Conservation (phyloP, 2,888 invertebrate species). For the Lepeophtheirus nordmannii region DNA sequence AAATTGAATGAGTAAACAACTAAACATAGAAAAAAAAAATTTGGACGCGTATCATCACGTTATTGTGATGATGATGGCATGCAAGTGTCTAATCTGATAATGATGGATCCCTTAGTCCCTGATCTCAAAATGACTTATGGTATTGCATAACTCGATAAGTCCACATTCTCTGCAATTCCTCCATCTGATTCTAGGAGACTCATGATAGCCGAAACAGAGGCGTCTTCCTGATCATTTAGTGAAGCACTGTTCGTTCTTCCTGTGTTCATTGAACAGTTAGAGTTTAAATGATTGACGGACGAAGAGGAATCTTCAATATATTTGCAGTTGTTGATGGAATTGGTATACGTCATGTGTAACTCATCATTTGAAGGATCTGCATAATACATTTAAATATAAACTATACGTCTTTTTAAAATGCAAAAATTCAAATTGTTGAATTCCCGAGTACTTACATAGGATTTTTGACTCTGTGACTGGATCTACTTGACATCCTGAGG, state of each 20-base stretch:
- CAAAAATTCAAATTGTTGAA: background rate
- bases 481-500: background rate
- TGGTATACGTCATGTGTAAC: background rate
- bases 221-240: slow-evolving; percentile 65
- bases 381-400: background rate
- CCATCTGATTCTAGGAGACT: slow-evolving; percentile 74
- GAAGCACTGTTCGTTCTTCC: slow-evolving; percentile 31
- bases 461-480: background rate
- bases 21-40: too few species aligned
- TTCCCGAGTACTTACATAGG: background rate
- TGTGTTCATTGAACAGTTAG: slow-evolving; percentile 16
- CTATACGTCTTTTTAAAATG: background rate
- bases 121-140: background rate
- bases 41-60: too few species aligned
- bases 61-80: too few species aligned
- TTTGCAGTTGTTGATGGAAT: background rate
- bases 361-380: background rate
- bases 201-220: slow-evolving; percentile 83
- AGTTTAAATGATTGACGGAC: background rate
- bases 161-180: slow-evolving; percentile 69
- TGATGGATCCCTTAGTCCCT: too few species aligned
- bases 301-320: background rate
- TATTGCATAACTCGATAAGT: slow-evolving; percentile 47
- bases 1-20: too few species aligned
- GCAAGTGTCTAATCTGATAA: too few species aligned